These are phyloP conservation scores for Clytia hemisphaerica DNA, from an alignment of 30 jellyfish, hydroid and myxozoan genomes.

Conservation along the genomic window DNA sequence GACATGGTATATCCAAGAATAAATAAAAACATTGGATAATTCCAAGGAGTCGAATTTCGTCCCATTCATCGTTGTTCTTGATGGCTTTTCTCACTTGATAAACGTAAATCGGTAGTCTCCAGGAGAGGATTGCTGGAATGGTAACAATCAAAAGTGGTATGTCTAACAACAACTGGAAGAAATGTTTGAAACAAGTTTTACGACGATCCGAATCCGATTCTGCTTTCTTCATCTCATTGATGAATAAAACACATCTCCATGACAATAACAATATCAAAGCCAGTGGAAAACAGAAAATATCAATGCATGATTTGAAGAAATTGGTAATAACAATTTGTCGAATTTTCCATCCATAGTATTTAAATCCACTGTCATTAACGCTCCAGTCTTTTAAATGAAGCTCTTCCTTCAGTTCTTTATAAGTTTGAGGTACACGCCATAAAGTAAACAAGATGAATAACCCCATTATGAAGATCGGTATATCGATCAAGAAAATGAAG, in stretches of 20 bases:
- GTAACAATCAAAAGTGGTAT: conserved; percentile 55
- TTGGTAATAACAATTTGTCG: conserved; percentile 48
- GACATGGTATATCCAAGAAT: conserved; percentile 72
- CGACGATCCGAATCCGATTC: conserved; percentile 64
- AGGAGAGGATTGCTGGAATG: conserved; percentile 30
- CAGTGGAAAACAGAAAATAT: conserved; percentile 61
- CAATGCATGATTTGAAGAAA: conserved; percentile 51
- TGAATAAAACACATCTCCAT: conserved; percentile 73
- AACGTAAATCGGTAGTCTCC: conserved; percentile 76
- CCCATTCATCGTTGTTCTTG: conserved; percentile 20
- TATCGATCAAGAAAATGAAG: conserved; percentile 50
- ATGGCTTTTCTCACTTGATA: neutral
- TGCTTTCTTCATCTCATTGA: conserved; percentile 28
- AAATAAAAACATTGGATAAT: conserved; percentile 41
- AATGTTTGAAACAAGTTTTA: conserved; percentile 54
- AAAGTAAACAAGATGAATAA: conserved; percentile 42
- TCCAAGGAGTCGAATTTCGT: conserved; percentile 32
- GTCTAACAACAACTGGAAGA: conserved; percentile 48
- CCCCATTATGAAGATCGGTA: conserved; percentile 59
- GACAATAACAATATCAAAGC: conserved; percentile 61
- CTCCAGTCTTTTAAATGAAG: conserved; percentile 28
- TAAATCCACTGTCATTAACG: conserved; percentile 5
- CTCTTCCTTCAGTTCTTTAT: conserved; percentile 41
- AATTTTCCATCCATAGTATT: conserved; percentile 55
- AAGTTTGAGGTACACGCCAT: conserved; percentile 48